Base-by-base conservation (phyloP, 2,888 invertebrate species). In the Minunthozetes semirufus region DNA sequence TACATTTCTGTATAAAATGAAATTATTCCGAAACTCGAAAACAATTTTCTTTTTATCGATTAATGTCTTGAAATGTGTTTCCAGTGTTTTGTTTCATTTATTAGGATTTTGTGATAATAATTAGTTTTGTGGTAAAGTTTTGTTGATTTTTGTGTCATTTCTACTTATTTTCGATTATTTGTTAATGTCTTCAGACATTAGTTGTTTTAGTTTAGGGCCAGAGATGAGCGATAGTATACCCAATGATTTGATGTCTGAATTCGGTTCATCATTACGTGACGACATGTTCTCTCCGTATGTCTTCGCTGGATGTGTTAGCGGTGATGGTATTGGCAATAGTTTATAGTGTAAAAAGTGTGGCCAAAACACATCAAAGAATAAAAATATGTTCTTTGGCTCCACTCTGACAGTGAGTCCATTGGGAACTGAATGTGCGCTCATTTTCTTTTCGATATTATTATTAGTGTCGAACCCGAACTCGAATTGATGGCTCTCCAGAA, bases 361-460 rank as follows among this genome's bases (percentile, higher is more conserved):
- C 68, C 68, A 68, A 68, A 68, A 8, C 17, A 29, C 15, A 61
- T 15, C 25, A n/a, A 1, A 29, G n/a, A 22, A 17, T 19, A 46
- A 42, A 68, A 68, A 68, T 68, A 68, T 68, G 68, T 68, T 38
- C 38, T 29, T 38, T 46, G 15, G 68, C 33, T 38, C 19, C 1
- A 42, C 3, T 68, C 22, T 68, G 68, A 68, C 68, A 68, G 68
- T 22, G 11, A 22, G 19, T 46, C 68, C 68, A 6, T 22, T 42
- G 68, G 68, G 68, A 68, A 42, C 19, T 22, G 42, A 68, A 68
- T 42, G 46, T 42, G 46, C 68, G 13, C 42, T 68, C 68, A 68
- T 68, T 68, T 68, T 42, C 46, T 19, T 42, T n/a, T 42, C 2
- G 42, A 42, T 68, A 68, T 68, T 68, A 68, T 68, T 42, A 68